Percentiles rank a stretch among this genome's conserved stretches.
phyloP scores from a whole-genome alignment of 1,140 invertebrate genomes.

The Aphelinus atriplicis region DNA sequence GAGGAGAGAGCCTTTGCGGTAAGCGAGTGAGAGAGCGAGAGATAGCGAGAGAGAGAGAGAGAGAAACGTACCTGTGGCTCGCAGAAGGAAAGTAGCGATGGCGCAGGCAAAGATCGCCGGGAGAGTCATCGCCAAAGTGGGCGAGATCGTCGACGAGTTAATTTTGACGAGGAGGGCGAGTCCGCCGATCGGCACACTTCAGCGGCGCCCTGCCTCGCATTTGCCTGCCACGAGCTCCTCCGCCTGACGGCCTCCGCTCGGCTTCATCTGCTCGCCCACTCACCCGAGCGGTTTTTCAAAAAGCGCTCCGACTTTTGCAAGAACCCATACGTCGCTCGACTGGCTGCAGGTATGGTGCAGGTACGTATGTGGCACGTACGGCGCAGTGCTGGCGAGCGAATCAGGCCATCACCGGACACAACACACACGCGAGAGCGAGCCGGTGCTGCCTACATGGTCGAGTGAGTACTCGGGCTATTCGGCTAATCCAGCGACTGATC shows the following conservation, averaged over 20 bases:
- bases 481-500: too few relatives aligned
- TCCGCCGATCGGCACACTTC: slow-evolving; percentile 27
- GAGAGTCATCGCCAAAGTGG: slow-evolving; percentile 54
- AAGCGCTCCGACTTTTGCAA: too few relatives aligned
- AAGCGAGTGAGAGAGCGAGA: neutral
- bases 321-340: too few relatives aligned
- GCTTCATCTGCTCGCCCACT: neutral
- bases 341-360: too few relatives aligned
- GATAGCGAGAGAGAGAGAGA: slow-evolving; percentile 14
- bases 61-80: slow-evolving; percentile 48
- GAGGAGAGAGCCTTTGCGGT: neutral
- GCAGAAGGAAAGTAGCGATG: slow-evolving; percentile 45
- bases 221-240: slow-evolving; percentile 9
- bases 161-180: slow-evolving; percentile 1
- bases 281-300: too few relatives aligned
- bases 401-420: too few relatives aligned
- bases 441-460: too few relatives aligned
- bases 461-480: too few relatives aligned
- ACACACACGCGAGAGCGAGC: too few relatives aligned
- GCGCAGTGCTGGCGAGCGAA: too few relatives aligned
- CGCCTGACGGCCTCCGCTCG: neutral
- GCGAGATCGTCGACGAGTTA: slow-evolving; percentile 4
- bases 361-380: too few relatives aligned
- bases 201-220: slow-evolving; percentile 8
- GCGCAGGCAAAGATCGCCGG: slow-evolving; percentile 46